phyloP scores from a whole-genome alignment of 1,140 invertebrate species.

The Aphelenchoides besseyi region DNA sequence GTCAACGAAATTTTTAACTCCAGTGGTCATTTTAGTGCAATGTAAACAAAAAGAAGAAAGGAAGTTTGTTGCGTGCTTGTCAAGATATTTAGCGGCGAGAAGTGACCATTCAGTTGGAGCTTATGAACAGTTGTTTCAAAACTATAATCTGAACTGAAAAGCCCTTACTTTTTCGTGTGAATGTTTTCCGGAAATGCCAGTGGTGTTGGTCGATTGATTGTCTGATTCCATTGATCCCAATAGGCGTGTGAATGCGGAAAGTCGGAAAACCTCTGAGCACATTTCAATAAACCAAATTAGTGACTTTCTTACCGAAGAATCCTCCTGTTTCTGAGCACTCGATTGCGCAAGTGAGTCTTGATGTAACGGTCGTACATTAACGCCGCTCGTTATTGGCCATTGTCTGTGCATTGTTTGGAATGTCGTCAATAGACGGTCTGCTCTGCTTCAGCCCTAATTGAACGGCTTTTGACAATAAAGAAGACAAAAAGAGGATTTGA shows the following conservation, averaged over 20 bases:
- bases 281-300: no score
- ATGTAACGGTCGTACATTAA: not conserved
- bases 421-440: no score
- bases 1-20: no score
- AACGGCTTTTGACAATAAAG: no score
- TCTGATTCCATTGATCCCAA: not conserved
- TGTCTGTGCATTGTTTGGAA: not conserved
- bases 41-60: not conserved
- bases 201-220: not conserved
- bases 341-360: not conserved
- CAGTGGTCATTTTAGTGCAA: no score
- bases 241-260: not conserved
- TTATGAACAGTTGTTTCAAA: not conserved
- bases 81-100: not conserved
- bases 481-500: no score
- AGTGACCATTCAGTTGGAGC: not conserved
- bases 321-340: not conserved
- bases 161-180: slow-evolving; percentile 2
- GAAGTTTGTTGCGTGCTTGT: not conserved
- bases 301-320: not conserved
- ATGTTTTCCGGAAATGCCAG: not conserved
- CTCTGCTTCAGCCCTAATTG: no score
- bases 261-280: no score
- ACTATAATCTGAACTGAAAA: not conserved
- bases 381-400: not conserved